Base-by-base conservation (phyloP, 2,797 vertebrate species). In the Champsocephalus esox region DNA sequence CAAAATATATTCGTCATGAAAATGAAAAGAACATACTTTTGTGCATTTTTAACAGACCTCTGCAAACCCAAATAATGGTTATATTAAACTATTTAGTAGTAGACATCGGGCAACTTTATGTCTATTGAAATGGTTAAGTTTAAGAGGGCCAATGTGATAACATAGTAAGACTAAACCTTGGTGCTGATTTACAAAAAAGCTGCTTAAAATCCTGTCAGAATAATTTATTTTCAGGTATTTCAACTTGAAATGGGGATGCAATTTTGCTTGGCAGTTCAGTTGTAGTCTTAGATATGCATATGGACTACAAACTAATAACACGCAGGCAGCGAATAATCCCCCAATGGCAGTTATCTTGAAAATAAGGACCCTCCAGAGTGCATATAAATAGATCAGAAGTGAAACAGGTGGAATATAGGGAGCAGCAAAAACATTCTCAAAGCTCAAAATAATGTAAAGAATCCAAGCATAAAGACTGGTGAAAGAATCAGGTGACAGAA, bases 401-500 rank as follows among this genome's bases (percentile, higher is more conserved):
- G 16, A 68, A 69, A 52, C 12, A 49, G 50, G 43, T 28, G 43
- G 21, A 57, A 70, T 49, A 58, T 75, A 14, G 5, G 54, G 63
- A 66, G 13, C 44, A 58, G 38, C 14, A 45, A 9, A 11, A 12
- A 28, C 4, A 66, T 16, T 5, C n/a, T 34, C 11, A 17, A 24
- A 28, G 38, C 17, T 63, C 11, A 38, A 17, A 38, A 48, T 46
- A 66, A 10, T 45, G 12, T 48, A 41, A n/a, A 58, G 34, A 70
- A 45, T 59, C 16, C 46, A 41, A 51, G 49, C 41, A 64, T 54
- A 49, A 65, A 46, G 48, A 66, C 54, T 34, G 66, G 57, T 64
- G 45, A 17, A 57, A 79, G 5, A 28, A 76, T 38, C 49, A 67
- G 44, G 34, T 60, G 56, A 74, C 9, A 59, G 41, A 77, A 73